Percentiles rank a stretch among this genome's conserved stretches.
Evolutionary conservation across 2,888 invertebrate genomes (phyloP).

Genomic region (Ectemnius cavifrons): DNA sequence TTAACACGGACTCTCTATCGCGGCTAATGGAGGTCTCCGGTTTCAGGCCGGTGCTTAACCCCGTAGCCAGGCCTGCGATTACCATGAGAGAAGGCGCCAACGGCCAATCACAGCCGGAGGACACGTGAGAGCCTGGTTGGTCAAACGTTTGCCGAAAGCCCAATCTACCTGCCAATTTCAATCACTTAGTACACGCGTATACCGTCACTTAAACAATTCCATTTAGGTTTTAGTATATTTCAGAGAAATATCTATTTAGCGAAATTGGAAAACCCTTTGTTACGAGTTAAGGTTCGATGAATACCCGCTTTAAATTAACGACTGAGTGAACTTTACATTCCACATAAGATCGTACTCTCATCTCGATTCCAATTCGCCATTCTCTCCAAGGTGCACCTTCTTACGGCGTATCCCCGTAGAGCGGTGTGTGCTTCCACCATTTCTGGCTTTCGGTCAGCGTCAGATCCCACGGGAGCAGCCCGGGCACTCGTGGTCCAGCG

Average conservation of each 20-base stretch:
- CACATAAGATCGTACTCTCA: too few species aligned
- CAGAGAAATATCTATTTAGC: too few species aligned
- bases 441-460: constrained; percentile 58
- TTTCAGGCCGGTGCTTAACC: constrained; percentile 63
- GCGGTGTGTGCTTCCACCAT: constrained; percentile 53
- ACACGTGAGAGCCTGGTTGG: constrained; percentile 59
- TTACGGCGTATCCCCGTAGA: constrained; percentile 52
- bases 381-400: constrained; percentile 1
- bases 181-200: too few species aligned
- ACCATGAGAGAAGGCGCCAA: constrained; percentile 63
- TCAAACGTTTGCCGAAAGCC: constrained; percentile 60
- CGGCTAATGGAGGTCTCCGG: constrained; percentile 69
- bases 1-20: constrained; percentile 68
- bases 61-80: constrained; percentile 64
- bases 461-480: constrained; percentile 58
- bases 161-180: constrained; percentile 60
- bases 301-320: too few species aligned
- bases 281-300: too few species aligned
- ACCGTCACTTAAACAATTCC: too few species aligned
- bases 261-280: too few species aligned
- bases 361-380: neutral
- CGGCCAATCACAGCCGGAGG: constrained; percentile 48
- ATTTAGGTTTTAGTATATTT: too few species aligned
- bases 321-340: too few species aligned
- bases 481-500: constrained; percentile 54